Evolutionary conservation across 2,797 vertebrate genomes (phyloP), one percentile per base, ranked within the genome.

Genomic region (Scleropages formosus): DNA sequence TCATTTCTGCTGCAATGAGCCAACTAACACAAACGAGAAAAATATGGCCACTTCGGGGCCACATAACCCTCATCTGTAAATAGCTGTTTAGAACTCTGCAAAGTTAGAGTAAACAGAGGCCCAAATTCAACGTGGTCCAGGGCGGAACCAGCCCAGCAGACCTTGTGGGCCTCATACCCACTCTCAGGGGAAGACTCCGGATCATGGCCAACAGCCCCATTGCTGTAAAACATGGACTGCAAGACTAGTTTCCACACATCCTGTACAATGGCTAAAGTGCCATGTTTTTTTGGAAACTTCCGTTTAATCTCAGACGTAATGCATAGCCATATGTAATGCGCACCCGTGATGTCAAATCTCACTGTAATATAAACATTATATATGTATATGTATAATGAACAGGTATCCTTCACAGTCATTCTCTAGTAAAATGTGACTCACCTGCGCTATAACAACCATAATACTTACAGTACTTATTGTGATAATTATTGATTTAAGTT

Each of bases 1-100:
- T 75, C 75, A 66, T 53, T 63, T 75, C 65, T 0, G 75, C 59
- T 60, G 59, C 68, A 27, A 80, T 75, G 62, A 75, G 69, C 79
- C 11, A 79, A 85, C 88, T 85, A 88, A 90, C 88, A 87, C 85
- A 88, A 84, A 83, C 74, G 88, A 81, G 84, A 74, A 86, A 74
- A 85, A 82, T 73, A 18, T 56, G 72, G 77, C 79, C 77, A 80
- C 79, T 80, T 83, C 44, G 59, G 80, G 83, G 69, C 82, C 75
- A 69, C 79, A 74, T 77, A 80, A 83, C 75, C 79, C 72, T 72
- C 77, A 75, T 82, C 77, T 59, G 58, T 44, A 80, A 80, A 85
- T 77, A 82, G 78, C 79, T 78, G 72, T 78, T 80, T 80, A 77
- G 80, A 26, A 20, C 70, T 58, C 51, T 47, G 49, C 47, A 56